Base-by-base conservation (phyloP, 1,140 invertebrate genomes). In the Pseudomyrmex dendroicus region DNA sequence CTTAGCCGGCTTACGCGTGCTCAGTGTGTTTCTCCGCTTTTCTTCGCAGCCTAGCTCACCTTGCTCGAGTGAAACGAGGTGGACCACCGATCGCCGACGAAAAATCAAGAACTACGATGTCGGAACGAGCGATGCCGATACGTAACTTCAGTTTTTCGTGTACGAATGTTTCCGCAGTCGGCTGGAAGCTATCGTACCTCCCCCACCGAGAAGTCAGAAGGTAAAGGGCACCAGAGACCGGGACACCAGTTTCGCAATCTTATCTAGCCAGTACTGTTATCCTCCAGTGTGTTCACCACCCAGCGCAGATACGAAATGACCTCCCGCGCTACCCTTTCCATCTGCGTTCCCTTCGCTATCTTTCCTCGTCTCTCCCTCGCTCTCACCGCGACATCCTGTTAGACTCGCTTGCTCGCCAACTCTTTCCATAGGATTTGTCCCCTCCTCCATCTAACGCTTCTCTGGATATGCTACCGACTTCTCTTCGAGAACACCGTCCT, bases 191-290 rank as follows among this genome's bases (percentile, higher is more conserved):
- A 88, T 89, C 86, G 86, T 82, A 76, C 59, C 59, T 61, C 67
- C 56, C 70, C 67, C 67, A 10, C 64, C 52, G 13, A 8, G 61
- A 83, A 80, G 88, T 59, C 85, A 91, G 89, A 62, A 93, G 91
- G 86, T 92, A 92, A 86, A 89, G 89, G 89, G 90, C 92, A 92
- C 92, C 25, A 82, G 93, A 92, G 92, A 93, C 90, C 82, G 77
- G 59, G 82, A 87, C 86, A 91, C 87, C 87, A 86, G 84, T 92
- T 88, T 88, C 84, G 86, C 92, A 92, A 93, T 92, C 91, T 92
- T 92, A 90, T 92, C 90, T 85, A 76, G 70, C 83, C 86, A 84
- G 66, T 80, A 70, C 62, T 70, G 83, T 86, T 62, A 83, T 85
- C 77, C 87, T 48, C 48, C 50, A 63, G 62, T 73, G 62, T 86